These are phyloP conservation scores for Todiramphus saurophagus DNA, from an alignment of 2,113 vertebrate species.

Conservation along the genomic window DNA sequence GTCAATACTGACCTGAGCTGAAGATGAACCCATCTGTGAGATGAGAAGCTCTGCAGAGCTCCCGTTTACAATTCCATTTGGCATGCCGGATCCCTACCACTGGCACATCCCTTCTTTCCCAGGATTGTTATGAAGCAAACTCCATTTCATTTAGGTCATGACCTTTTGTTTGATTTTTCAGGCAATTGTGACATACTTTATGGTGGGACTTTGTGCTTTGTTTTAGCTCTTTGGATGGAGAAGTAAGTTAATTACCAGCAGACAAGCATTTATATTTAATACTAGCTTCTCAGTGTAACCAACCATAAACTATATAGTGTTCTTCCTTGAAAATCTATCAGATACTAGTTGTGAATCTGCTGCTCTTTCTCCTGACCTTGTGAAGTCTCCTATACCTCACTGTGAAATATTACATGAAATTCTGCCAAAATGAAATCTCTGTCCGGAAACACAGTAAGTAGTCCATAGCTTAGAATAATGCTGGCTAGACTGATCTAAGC, in stretches of 20 bases:
- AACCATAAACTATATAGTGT: not conserved
- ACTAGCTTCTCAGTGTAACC: not conserved
- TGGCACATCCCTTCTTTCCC: not conserved
- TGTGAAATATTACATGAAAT: not conserved
- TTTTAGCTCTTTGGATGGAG: not conserved
- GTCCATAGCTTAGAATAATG: slow-evolving; percentile 23
- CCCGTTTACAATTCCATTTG: not conserved
- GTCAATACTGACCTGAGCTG: not conserved
- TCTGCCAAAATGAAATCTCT: slow-evolving; percentile 19
- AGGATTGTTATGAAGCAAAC: not conserved
- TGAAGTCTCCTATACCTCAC: not conserved
- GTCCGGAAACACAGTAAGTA: slow-evolving; percentile 1
- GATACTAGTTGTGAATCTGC: not conserved
- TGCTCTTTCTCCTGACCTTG: not conserved
- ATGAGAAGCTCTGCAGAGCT: not conserved
- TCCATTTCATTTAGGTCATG: not conserved
- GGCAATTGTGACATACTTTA: slow-evolving; percentile 21
- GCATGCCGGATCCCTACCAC: not conserved
- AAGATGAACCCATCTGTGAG: not conserved
- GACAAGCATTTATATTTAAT: not conserved
- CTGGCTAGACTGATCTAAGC: not conserved
- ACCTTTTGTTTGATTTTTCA: slow-evolving; percentile 14
- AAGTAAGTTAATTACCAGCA: not conserved
- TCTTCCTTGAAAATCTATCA: not conserved
- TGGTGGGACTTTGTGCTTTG: not conserved